Percentiles rank a stretch among this genome's conserved stretches.
phyloP scores from a whole-genome alignment of 2,797 vertebrate species.

The Erpetoichthys calabaricus region DNA sequence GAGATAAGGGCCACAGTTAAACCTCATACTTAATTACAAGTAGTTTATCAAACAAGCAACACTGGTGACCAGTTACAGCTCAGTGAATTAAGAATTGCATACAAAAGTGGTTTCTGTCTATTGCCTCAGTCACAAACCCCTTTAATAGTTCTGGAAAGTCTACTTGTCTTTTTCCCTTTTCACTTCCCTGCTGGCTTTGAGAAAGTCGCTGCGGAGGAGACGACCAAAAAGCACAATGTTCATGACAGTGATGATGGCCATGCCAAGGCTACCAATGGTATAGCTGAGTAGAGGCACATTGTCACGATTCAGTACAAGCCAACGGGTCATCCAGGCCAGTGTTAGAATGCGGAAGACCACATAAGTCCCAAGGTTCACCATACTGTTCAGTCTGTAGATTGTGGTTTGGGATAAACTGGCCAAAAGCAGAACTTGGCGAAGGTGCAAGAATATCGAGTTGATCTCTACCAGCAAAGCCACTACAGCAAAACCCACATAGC shows the following conservation, averaged over 20 bases:
- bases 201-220: conserved; percentile 68
- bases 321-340: conserved; percentile 82
- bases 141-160: conserved; percentile 3
- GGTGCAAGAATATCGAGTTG: conserved; percentile 78
- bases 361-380: conserved; percentile 75
- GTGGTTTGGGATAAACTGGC: conserved; percentile 41
- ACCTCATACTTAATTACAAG: too few relatives aligned
- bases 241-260: conserved; percentile 73
- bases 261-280: conserved; percentile 59
- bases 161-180: conserved; percentile 44
- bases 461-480: conserved; percentile 82
- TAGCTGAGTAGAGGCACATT: conserved; percentile 57
- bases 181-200: conserved; percentile 36
- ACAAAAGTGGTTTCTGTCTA: too few relatives aligned
- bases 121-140: too few relatives aligned
- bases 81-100: too few relatives aligned
- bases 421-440: conserved; percentile 70
- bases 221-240: conserved; percentile 68
- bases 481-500: conserved; percentile 66
- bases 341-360: conserved; percentile 77
- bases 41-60: too few relatives aligned
- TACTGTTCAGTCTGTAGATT: conserved; percentile 67
- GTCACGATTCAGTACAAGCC: conserved; percentile 70
- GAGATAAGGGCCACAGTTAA: too few relatives aligned
- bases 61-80: too few relatives aligned